Evolutionary conservation across 1,140 invertebrate genomes (phyloP), one percentile per base, ranked within the genome.

Genomic region (Tribolium castaneum): DNA sequence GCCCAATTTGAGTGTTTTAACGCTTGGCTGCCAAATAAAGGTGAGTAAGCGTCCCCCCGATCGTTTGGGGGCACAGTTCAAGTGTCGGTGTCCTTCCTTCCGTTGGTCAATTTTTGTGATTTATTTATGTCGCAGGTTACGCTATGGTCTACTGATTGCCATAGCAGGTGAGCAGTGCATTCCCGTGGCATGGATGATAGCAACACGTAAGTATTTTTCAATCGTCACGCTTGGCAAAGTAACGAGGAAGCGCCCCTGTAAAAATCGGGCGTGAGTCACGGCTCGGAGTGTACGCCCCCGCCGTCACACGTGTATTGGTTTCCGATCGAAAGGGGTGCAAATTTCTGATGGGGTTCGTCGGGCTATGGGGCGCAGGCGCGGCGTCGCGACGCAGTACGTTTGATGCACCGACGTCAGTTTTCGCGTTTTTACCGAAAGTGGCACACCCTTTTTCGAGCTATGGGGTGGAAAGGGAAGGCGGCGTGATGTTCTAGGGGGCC

Each of bases 101-200:
- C 5, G 22, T 3, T 25, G 7, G 14, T 3, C 10, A 59, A 12
- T 59, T 59, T 59, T 14, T 35, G 59, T 66, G 30, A 66, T 66
- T 35, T 66, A 66, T 66, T 66, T 66, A 66, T 66, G 59, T 66
- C 70, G 30, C 71, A 73, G 71, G 71, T 73, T 51, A 51, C 52
- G 72, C 72, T 75, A 75, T 75, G 72, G 72, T 75, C 72, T 75
- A 75, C 72, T 75, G 72, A 75, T 56, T 54, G 54, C 52, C 50
- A 75, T 75, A 54, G 51, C 52, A 75, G 51, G 51, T 75, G 50
- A 75, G n/a, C 25, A 75, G 30, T 56, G 19, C 39, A 49, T 72
- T 75, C 52, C 50, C 51, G 50, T 75, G 72, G 52, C 35, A 75
- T 75, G 72, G 72, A 56, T 59, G 72, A 56, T 59, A 75, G 50